These are phyloP conservation scores for Drosophila mimica DNA, from an alignment of 2,888 invertebrate genomes.

Conservation along the genomic window DNA sequence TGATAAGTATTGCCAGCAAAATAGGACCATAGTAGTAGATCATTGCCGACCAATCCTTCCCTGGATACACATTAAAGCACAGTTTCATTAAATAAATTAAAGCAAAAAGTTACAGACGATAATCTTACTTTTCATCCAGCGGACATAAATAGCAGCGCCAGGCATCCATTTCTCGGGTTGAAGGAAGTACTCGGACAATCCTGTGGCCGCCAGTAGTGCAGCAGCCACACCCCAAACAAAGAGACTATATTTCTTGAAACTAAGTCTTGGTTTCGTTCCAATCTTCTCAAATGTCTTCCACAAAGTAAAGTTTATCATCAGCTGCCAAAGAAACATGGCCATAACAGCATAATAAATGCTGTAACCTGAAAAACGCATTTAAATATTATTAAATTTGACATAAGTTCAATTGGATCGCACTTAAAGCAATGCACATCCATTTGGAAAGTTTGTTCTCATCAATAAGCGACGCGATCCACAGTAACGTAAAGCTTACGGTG, in stretches of 20 bases:
- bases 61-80: conserved; percentile 24
- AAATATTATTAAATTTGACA: not conserved
- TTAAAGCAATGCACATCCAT: conserved; percentile 1
- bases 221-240: conserved; percentile 76
- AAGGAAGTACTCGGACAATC: conserved; percentile 67
- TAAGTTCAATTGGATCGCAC: not conserved
- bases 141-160: conserved; percentile 86
- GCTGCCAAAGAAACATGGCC: conserved; percentile 93
- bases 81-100: not conserved
- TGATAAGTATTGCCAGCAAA: conserved; percentile 67
- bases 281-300: conserved; percentile 86
- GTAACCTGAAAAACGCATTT: conserved; percentile 47
- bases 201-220: conserved; percentile 51
- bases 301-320: conserved; percentile 93
- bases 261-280: not conserved
- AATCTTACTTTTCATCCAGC: conserved; percentile 87
- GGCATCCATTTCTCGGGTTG: conserved; percentile 82
- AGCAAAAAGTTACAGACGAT: not conserved
- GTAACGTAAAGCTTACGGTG: not conserved
- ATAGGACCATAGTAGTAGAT: conserved; percentile 77
- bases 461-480: conserved; percentile 6
- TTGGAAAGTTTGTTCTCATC: fast-evolving
- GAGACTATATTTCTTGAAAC: conserved; percentile 63
- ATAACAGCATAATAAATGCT: conserved; percentile 89
- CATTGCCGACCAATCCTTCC: conserved; percentile 53